Base-by-base conservation (phyloP, 2,113 vertebrate genomes). In the Mixornis gularis region DNA sequence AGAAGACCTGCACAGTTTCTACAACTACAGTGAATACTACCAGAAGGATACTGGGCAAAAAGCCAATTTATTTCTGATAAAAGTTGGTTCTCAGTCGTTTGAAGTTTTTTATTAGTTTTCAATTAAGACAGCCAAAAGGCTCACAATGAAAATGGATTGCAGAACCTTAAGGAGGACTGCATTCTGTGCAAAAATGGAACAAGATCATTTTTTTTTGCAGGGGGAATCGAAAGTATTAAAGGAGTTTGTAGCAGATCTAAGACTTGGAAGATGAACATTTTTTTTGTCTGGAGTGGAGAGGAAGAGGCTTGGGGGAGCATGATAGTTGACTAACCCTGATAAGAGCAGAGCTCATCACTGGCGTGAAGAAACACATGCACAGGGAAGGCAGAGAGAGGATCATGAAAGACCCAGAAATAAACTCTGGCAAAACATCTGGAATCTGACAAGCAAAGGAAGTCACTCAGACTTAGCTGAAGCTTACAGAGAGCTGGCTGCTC, bases 401-500 rank as follows among this genome's bases (percentile, higher is more conserved):
- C 51, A 17, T 46, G 63, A 46, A 77, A 91, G 44, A 89, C 13
- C 13, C 41, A 89, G 70, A 94, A 89, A 91, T 79, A 92, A 92
- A 77, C 21, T 71, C 58, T 69, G 74, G 16, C 53, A 89, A 89
- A 87, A 89, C 43, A 70, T 79, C 85, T 87, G 79, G 92, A 95
- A 91, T 87, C 58, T 94, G 85, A 86, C 85, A 92, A 91, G 87
- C n/a, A 69, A 76, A 94, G 85, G 90, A 95, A 95, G 51, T 87
- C 29, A 72, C 21, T 26, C 85, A 95, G 81, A 89, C 92, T 76
- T 7, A 9, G 34, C 32, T 73, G 85, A 77, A 77, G 46, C 26
- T 82, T 76, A 65, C 26, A 51, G 53, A 73, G 59, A 4, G 5
- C 66, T 70, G 85, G 43, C 63, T 82, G 34, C 74, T 76, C 49